Evolutionary conservation across 2,888 invertebrate genomes (phyloP), one percentile per base, ranked within the genome.

Genomic region (Agonum fuliginosum): DNA sequence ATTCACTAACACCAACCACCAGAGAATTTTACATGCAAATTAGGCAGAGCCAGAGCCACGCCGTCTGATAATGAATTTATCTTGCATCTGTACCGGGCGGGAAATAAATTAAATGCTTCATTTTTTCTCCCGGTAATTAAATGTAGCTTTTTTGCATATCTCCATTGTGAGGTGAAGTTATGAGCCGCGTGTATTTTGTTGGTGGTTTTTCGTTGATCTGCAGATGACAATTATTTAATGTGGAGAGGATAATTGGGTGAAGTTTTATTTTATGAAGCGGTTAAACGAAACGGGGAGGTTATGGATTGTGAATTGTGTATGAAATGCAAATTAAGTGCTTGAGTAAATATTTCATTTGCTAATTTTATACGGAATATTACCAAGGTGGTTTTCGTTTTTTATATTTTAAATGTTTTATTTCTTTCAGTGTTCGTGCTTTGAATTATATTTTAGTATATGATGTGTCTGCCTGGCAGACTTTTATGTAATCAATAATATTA

Each of bases 51-150:
- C 17, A 14, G 6, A 19, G 48, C 20, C 17, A 58, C 37, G 20
- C 37, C 70, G 58, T 73, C 73, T 54, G 73, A 73, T 73, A 73
- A 73, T 73, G 73, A 73, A 73, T 73, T 73, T 73, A 73, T 73
- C 73, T 73, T 73, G 58, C 73, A 73, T 73, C 73, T 73, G 73
- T 73, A 73, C 58, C 41, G 14, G 14, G 58, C 73, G 41, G 17
- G 37, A 54, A 58, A 73, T 73, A 73, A 73, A 54, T 73, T 73
- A 73, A 73, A 58, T 22, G 58, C 41, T 73, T 58, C 51, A 54
- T 69, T 69, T 69, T 69, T 69, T 69, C 67, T 43, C 24, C 12
- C 14, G 10, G 43, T 69, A 69, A 69, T 69, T 69, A 69, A 69
- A 69, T 69, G 69, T 69, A 46, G 24, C 46, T 69, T 69, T 69